phyloP scores from a whole-genome alignment of 2,113 vertebrate species.

The Hemicordylus capensis region DNA sequence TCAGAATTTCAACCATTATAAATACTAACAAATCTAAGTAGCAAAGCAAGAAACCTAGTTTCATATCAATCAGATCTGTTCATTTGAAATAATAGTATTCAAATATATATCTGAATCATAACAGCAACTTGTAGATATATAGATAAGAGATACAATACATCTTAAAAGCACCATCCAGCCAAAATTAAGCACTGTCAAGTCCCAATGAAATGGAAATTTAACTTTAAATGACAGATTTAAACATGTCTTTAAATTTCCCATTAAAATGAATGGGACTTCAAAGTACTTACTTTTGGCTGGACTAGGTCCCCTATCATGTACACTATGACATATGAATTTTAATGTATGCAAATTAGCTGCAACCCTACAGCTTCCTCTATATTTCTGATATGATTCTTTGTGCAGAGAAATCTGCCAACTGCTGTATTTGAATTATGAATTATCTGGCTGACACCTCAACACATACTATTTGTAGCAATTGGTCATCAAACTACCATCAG shows the following conservation, averaged over 20 bases:
- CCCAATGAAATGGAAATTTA: no score
- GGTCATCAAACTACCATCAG: neutral
- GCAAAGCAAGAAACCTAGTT: no score
- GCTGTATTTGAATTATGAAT: neutral
- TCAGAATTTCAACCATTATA: neutral
- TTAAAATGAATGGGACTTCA: neutral
- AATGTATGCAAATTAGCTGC: neutral
- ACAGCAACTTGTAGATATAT: no score
- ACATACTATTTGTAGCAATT: slow-evolving; percentile 7
- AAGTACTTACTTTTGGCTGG: neutral
- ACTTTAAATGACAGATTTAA: no score
- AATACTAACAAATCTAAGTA: no score
- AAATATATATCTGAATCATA: neutral
- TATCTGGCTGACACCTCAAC: neutral
- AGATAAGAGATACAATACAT: no score
- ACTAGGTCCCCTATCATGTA: neutral
- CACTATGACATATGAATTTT: neutral
- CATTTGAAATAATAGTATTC: neutral
- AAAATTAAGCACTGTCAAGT: neutral
- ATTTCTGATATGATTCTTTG: no score
- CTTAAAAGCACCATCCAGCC: no score
- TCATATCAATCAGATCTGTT: no score
- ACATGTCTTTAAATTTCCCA: neutral
- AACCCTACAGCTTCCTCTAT: neutral
- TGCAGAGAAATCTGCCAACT: neutral